Evolutionary conservation across 1,140 invertebrate genomes (phyloP), one percentile per base, ranked within the genome.

Genomic region (Achatina immaculata): DNA sequence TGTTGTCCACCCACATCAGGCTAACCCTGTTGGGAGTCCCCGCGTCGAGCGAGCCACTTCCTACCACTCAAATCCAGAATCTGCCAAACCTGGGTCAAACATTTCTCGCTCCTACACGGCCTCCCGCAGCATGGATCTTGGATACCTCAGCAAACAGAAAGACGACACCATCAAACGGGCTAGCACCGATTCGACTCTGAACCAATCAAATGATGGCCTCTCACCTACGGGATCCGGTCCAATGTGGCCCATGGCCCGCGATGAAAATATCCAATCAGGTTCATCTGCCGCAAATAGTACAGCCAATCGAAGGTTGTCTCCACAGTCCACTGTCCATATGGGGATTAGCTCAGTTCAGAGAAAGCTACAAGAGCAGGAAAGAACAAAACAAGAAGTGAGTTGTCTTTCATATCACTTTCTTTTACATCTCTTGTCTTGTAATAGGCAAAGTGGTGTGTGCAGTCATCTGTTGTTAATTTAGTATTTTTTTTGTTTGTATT

Each of bases 271-370:
- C 43, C 66, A 72, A 48, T 51, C 66, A 14, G 40, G 21, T 1
- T 51, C 43, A n/a, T 55, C 66, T 24, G 21, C 66, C 6, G 38
- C 43, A 11, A 45, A 36, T 31, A 40, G 42, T 31, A 78, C 45
- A 69, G 68, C 72, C 40, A 78, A 83, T 36, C 82, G 87, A 1
- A 82, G 87, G 58, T 78, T 87, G 34, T 90, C 88, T 11, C 86
- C 87, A 14, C 85, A 88, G 75, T 87, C 85, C 72, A 81, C 86
- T 24, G 87, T 89, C 19, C 87, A 88, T 73, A 90, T 89, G 88
- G 89, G 89, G 51, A 88, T 90, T 45, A 85, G 88, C 36, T 88
- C 88, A 14, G 87, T 90, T 0, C 90, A 90, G 72, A 82, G 86
- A 14, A 86, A 87, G 78, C 85, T 89, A 34, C 85, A 89, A 38